A percentile compares a stretch with the other conserved stretches of the same genome.
Evolutionary conservation across 1,140 invertebrate species (phyloP).

Genomic region (Delia radicum): DNA sequence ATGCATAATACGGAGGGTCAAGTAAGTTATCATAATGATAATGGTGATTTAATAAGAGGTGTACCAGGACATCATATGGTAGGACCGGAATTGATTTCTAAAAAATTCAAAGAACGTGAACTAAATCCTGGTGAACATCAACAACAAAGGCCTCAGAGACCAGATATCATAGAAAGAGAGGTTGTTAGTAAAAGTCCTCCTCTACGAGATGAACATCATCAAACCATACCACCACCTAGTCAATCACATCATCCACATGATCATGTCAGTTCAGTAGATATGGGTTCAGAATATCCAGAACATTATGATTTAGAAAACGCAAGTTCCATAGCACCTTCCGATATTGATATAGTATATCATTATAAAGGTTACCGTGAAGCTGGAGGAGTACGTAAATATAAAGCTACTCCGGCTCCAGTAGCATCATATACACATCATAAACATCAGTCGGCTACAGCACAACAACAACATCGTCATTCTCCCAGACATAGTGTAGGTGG

Average conservation of each 20-base stretch:
- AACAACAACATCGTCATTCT: slow-evolving; percentile 72
- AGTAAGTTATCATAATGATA: slow-evolving; percentile 66
- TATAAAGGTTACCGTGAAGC: slow-evolving; percentile 89
- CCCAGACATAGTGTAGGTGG: slow-evolving; percentile 65
- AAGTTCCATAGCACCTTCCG: slow-evolving; percentile 94
- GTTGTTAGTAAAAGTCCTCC: slow-evolving; percentile 76
- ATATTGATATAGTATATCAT: slow-evolving; percentile 95
- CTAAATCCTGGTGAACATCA: slow-evolving; percentile 64
- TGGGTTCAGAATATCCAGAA: slow-evolving; percentile 85
- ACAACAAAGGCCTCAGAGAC: slow-evolving; percentile 72
- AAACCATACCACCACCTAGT: slow-evolving; percentile 66
- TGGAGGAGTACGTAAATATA: slow-evolving; percentile 80
- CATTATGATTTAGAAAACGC: slow-evolving; percentile 97
- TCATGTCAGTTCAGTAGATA: slow-evolving; percentile 64
- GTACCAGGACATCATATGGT: slow-evolving; percentile 70
- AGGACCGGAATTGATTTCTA: slow-evolving; percentile 77
- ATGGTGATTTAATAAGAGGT: slow-evolving; percentile 67
- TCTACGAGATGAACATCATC: slow-evolving; percentile 74
- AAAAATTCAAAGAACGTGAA: slow-evolving; percentile 86
- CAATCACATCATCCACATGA: slow-evolving; percentile 69
- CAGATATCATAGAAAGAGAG: slow-evolving; percentile 91
- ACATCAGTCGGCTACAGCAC: slow-evolving; percentile 63
- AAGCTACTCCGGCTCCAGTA: slow-evolving; percentile 73
- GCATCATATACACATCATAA: slow-evolving; percentile 74
- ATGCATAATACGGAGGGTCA: slow-evolving; percentile 52